Conservation (phyloP, 2,113 vertebrate genomes). For the Corythornis cristatus region DNA sequence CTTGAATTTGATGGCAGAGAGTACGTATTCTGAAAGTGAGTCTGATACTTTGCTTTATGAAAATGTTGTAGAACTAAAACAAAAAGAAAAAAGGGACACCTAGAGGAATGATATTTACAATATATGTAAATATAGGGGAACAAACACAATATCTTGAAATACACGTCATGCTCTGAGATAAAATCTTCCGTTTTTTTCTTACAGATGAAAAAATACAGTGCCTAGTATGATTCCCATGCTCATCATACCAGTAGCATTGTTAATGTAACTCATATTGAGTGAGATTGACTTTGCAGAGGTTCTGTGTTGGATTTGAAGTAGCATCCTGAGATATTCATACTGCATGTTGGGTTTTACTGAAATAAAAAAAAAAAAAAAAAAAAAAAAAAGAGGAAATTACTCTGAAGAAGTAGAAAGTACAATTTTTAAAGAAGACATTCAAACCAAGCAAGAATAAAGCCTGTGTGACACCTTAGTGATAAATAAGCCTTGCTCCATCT, state of each 20-base stretch:
- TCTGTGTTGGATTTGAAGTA: background rate
- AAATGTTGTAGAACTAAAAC: constrained; percentile 40
- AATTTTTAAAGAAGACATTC: background rate
- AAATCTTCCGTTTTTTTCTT: background rate
- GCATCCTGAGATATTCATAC: background rate
- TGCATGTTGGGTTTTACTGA: background rate
- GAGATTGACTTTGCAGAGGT: background rate
- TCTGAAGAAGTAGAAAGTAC: background rate
- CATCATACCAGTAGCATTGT: background rate
- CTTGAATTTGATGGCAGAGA: background rate
- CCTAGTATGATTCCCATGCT: background rate
- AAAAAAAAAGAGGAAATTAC: background rate
- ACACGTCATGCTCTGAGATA: background rate
- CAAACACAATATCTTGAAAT: background rate
- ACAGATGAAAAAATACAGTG: background rate
- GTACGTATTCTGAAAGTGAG: constrained; percentile 13
- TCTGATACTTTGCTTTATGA: constrained; percentile 49
- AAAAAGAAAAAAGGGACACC: background rate
- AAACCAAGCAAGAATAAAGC: background rate
- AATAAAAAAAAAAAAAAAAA: background rate
- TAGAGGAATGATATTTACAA: background rate
- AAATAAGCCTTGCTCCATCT: background rate
- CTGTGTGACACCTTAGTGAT: background rate
- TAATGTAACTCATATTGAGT: background rate
- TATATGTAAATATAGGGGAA: background rate